A percentile compares a stretch with the other conserved stretches of the same genome.
phyloP scores from a whole-genome alignment of 1,140 invertebrate genomes.

The Subanguina moxae region DNA sequence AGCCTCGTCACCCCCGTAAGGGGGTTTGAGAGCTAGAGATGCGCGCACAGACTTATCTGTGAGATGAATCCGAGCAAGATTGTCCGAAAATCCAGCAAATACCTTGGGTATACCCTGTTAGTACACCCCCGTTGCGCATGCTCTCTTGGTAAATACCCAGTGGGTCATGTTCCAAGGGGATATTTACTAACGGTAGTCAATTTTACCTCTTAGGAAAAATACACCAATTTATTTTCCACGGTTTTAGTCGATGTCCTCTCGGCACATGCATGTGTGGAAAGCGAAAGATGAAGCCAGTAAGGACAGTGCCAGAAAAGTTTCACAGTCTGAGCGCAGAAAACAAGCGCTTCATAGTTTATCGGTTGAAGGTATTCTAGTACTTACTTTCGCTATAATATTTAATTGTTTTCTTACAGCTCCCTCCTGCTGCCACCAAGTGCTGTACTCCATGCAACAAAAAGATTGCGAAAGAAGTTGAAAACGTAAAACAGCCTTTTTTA shows the following conservation, averaged over 20 bases:
- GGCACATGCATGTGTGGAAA: slow-evolving; percentile 31
- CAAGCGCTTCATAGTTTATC: slow-evolving; percentile 27
- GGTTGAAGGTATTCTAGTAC: slow-evolving; percentile 5
- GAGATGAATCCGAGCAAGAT: no score
- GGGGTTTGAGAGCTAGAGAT: no score
- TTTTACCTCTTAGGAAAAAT: no score
- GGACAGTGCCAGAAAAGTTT: slow-evolving; percentile 33
- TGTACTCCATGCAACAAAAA: slow-evolving; percentile 31
- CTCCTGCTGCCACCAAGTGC: slow-evolving; percentile 29
- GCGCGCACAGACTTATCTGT: no score
- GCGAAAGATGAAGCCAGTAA: slow-evolving; percentile 34
- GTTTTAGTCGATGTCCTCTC: slow-evolving; percentile 32
- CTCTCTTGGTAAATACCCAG: no score
- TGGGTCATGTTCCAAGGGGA: no score
- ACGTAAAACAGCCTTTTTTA: slow-evolving; percentile 10
- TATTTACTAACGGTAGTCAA: no score
- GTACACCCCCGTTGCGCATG: no score
- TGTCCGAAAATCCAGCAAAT: no score
- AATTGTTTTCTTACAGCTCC: background rate
- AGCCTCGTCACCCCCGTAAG: no score
- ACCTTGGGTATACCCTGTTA: no score
- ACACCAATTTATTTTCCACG: background rate
- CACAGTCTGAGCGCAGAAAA: slow-evolving; percentile 17
- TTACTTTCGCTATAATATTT: background rate
- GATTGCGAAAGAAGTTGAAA: slow-evolving; percentile 32